A percentile compares a stretch with the other conserved stretches of the same genome.
These are phyloP conservation scores for Semnornis frantzii DNA, from an alignment of 2,113 vertebrate species.

Conservation along the genomic window DNA sequence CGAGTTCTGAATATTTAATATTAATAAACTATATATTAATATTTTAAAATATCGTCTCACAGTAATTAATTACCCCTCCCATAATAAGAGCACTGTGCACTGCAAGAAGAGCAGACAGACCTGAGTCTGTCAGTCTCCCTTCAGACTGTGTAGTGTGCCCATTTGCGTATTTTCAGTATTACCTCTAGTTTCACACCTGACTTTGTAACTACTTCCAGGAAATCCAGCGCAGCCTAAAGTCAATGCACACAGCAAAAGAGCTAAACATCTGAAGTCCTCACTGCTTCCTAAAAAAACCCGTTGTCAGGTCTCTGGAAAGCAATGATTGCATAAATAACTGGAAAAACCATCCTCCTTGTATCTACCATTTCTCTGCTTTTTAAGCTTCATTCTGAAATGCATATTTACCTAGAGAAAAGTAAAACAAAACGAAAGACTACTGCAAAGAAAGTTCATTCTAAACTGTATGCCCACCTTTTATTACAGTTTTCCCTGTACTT, in stretches of 20 bases:
- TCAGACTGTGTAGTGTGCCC: fast-evolving
- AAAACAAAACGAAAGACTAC: neutral
- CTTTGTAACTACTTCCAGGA: neutral
- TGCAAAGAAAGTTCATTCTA: neutral
- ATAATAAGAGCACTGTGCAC: too few relatives aligned
- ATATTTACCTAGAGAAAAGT: neutral
- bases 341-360: neutral
- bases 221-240: neutral
- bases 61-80: too few relatives aligned
- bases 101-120: neutral
- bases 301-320: neutral
- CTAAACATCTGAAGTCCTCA: neutral
- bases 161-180: neutral
- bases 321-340: neutral
- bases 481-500: neutral
- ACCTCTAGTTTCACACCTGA: neutral
- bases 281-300: neutral
- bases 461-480: neutral
- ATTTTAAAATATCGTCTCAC: too few relatives aligned
- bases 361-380: neutral
- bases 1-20: too few relatives aligned
- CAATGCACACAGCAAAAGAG: neutral
- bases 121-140: neutral
- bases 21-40: too few relatives aligned
- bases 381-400: neutral